Base-by-base conservation (phyloP, 30 jellyfish, hydroid and myxozoan species). In the Hydra vulgaris region DNA sequence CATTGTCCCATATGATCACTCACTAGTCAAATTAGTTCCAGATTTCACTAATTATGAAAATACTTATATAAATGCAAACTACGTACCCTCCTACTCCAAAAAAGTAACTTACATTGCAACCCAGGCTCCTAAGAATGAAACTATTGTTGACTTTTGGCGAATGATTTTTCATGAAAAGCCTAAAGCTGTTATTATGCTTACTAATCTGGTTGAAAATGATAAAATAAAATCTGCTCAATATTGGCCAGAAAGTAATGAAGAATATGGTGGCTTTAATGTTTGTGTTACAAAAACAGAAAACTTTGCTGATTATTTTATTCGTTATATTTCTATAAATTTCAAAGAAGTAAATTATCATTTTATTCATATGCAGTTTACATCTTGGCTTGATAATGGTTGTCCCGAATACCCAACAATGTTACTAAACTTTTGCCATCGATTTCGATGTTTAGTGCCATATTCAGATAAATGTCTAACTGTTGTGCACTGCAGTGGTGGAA, bases 401-500 rank as follows among this genome's bases (percentile, higher is more conserved):
- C 96, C 96, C 8, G 87, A 84, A 40, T 87, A 91, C 73, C 96
- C 96, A 17, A 91, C 95, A 7, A 94, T 88, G 56, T 67, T 91
- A 18, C 89, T 91, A 7, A 87, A 95, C 26, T 91, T 91, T 80
- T 68, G 96, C 54, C 54, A 93, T 71, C 82, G 96, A 52, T 92
- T 87, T 70, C 91, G 96, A n/a, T 52, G 91, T 15, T 87, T 81
- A 25, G 77, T 78, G 25, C 74, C 84, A 8, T 85, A 89, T 5
- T 95, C 87, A 53, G 19, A 82, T 79, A 91, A 92, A 7, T 53
- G 40, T 19, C 95, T 90, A 5, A 77, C 84, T 24, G 74, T 91
- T 22, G 98, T 91, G 7, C 98, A 91, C 70, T 91, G 98, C 95
- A 91, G 98, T 73, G 98, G 96, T 74, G 98, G 98, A 24, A 96